phyloP scores from a whole-genome alignment of 2,888 invertebrate genomes.

The Apotomis capreana region DNA sequence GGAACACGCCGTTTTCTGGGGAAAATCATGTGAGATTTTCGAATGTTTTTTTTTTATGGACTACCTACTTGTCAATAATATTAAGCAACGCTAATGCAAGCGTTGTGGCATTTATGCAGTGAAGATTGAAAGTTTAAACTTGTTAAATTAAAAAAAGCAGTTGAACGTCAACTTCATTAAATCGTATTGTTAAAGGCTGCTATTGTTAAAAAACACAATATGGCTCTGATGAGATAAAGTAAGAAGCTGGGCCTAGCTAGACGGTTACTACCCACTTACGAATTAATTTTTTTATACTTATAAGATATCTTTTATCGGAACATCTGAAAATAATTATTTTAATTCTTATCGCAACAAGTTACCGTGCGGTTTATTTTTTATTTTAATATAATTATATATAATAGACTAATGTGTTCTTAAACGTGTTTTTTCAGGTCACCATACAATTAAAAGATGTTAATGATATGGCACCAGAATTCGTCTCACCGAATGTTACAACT shows the following conservation, averaged over 20 bases:
- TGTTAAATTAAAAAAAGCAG: slow-evolving; percentile 23
- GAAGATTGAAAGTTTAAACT: not conserved
- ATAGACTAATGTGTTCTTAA: too few species aligned
- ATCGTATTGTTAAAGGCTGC: slow-evolving; percentile 56
- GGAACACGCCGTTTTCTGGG: slow-evolving; percentile 25
- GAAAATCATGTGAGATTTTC: slow-evolving; percentile 27
- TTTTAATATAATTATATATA: too few species aligned
- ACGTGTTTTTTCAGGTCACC: slow-evolving; percentile 86
- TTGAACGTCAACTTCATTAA: slow-evolving; percentile 55
- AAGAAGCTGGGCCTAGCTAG: slow-evolving; percentile 13
- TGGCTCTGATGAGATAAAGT: slow-evolving; percentile 52
- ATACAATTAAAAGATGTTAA: slow-evolving; percentile 95
- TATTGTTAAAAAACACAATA: slow-evolving; percentile 59
- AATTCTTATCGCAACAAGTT: slow-evolving; percentile 28
- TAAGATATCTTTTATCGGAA: too few species aligned
- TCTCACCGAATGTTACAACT: slow-evolving; percentile 89
- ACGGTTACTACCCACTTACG: not conserved
- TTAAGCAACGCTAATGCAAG: not conserved
- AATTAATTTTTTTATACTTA: not conserved
- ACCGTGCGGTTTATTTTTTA: too few species aligned
- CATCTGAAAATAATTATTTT: too few species aligned
- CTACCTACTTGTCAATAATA: slow-evolving; percentile 42
- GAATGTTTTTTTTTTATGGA: slow-evolving; percentile 33
- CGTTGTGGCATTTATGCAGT: not conserved
- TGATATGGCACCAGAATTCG: slow-evolving; percentile 94